These are phyloP conservation scores for Mus spicilegus DNA, from an alignment of 2,113 vertebrate genomes.

Conservation along the genomic window DNA sequence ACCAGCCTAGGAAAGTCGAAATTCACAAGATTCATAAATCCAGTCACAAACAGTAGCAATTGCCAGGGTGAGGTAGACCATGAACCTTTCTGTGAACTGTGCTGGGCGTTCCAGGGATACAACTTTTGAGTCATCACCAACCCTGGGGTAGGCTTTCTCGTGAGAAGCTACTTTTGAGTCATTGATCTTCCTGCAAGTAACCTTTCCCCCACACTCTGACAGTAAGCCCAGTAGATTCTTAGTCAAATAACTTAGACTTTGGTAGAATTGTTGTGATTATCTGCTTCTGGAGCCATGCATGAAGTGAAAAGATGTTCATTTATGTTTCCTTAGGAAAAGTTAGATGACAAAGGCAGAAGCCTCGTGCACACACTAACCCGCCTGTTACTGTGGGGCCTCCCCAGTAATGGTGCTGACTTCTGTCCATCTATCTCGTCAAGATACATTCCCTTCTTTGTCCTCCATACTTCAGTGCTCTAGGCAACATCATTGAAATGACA, in stretches of 20 bases:
- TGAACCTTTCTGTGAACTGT: background rate
- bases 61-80: too few species aligned
- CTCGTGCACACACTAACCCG: background rate
- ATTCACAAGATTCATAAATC: background rate
- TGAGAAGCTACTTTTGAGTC: background rate
- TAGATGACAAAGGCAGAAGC: background rate
- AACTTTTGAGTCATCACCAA: background rate
- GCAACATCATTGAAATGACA: background rate
- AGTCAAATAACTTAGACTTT: background rate
- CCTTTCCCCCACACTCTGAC: background rate
- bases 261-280: background rate
- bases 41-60: background rate
- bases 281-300: too few species aligned
- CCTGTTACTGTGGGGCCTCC: background rate
- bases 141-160: background rate
- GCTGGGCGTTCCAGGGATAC: too few species aligned
- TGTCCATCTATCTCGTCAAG: rapidly evolving
- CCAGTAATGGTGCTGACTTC: background rate
- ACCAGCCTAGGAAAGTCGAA: background rate
- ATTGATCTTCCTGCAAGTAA: background rate
- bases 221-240: background rate
- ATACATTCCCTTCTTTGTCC: rapidly evolving
- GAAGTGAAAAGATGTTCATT: too few species aligned
- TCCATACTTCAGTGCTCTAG: background rate
- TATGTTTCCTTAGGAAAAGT: background rate